Percentiles rank a stretch among this genome's conserved stretches.
phyloP scores from a whole-genome alignment of 2,797 vertebrate genomes.

The Melanotaenia nigrans region DNA sequence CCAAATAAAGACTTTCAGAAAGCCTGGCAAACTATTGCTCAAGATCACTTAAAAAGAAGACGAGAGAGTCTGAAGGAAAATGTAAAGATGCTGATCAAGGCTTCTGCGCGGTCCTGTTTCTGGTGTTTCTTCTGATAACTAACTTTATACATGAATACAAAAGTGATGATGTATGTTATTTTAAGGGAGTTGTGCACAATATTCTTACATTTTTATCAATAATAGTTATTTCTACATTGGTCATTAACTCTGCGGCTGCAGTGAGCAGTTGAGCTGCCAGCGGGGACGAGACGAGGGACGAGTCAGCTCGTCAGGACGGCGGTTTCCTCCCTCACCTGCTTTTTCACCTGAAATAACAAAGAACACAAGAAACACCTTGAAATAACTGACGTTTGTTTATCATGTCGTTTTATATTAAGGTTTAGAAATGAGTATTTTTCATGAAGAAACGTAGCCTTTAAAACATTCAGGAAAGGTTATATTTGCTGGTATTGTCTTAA shows the following conservation, averaged over 20 bases:
- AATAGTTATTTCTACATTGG: not conserved
- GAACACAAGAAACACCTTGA: not conserved
- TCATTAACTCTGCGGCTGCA: not conserved
- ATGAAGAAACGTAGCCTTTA: too few relatives aligned
- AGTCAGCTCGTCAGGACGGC: conserved; percentile 49
- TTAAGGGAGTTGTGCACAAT: not conserved
- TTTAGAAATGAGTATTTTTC: too few relatives aligned
- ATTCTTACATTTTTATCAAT: not conserved
- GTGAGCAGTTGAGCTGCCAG: conserved; percentile 12
- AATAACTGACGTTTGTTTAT: too few relatives aligned
- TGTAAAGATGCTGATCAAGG: too few relatives aligned
- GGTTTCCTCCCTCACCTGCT: conserved; percentile 44
- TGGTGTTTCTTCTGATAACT: not conserved
- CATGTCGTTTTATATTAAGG: too few relatives aligned
- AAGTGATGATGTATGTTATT: not conserved
- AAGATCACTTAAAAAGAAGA: too few relatives aligned
- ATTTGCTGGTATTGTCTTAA: too few relatives aligned
- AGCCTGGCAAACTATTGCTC: too few relatives aligned
- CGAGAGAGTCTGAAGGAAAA: too few relatives aligned
- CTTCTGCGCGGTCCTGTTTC: too few relatives aligned
- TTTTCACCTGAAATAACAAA: conserved; percentile 60
- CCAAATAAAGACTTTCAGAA: too few relatives aligned
- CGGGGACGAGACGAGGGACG: not conserved
- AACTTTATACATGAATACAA: not conserved
- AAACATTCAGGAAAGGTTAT: too few relatives aligned